phyloP scores from a whole-genome alignment of 2,797 vertebrate species.

The Acipenser oxyrinchus region DNA sequence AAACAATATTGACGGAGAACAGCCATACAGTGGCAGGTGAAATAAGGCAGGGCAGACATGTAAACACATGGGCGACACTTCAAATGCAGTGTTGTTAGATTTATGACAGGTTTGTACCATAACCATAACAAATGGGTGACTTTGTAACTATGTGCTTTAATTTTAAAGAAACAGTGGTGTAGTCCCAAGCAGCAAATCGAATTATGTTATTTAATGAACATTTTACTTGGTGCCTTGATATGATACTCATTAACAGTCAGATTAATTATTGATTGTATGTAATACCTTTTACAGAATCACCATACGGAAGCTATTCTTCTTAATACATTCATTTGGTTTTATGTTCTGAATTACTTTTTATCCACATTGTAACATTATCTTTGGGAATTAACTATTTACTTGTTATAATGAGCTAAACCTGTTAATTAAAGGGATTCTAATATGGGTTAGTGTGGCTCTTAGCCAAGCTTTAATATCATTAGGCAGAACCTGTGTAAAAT shows the following conservation, averaged over 20 bases:
- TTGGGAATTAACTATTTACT: too few species aligned
- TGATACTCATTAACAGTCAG: slow-evolving; percentile 9
- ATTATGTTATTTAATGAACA: slow-evolving; percentile 8
- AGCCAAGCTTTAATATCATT: too few species aligned
- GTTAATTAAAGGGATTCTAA: too few species aligned
- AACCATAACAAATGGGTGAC: background rate
- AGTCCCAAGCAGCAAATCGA: slow-evolving; percentile 3
- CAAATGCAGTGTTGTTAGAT: background rate
- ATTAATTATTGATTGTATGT: slow-evolving; percentile 17
- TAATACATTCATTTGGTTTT: too few species aligned
- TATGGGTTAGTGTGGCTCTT: too few species aligned
- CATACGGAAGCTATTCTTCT: too few species aligned
- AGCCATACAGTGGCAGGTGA: background rate
- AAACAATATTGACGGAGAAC: background rate
- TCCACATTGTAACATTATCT: too few species aligned
- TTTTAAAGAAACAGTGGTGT: background rate
- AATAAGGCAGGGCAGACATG: background rate
- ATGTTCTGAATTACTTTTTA: too few species aligned
- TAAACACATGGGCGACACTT: background rate
- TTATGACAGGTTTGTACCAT: background rate
- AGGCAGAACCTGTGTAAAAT: too few species aligned
- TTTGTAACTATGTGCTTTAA: background rate
- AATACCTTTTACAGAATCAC: background rate
- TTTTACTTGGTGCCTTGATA: slow-evolving; percentile 9
- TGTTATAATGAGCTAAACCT: too few species aligned